These are phyloP conservation scores for Brachionus rubens DNA, from an alignment of 1,140 invertebrate species.

Conservation along the genomic window DNA sequence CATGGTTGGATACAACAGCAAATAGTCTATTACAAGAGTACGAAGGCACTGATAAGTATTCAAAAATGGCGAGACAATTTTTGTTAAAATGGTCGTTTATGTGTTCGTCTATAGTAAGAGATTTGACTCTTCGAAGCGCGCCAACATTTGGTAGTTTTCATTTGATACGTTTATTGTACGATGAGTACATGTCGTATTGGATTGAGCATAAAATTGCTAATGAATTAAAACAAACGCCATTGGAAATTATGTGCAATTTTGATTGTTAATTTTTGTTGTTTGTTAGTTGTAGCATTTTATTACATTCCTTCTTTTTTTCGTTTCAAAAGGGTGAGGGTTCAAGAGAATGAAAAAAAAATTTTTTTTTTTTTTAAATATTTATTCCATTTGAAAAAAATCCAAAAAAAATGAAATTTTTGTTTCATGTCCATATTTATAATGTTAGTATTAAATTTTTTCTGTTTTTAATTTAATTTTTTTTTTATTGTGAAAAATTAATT, in stretches of 20 bases:
- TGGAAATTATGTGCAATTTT: constrained; percentile 8
- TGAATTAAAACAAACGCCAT: background rate
- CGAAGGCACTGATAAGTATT: constrained; percentile 66
- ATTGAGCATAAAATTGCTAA: constrained; percentile 91
- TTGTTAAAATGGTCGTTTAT: constrained; percentile 98
- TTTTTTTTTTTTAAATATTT: too few relatives aligned
- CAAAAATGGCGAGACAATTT: constrained; percentile 75
- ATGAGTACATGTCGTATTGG: constrained; percentile 98
- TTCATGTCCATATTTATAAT: too few relatives aligned
- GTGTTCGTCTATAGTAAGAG: constrained; percentile 91
- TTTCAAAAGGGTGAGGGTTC: too few relatives aligned
- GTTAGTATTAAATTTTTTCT: too few relatives aligned
- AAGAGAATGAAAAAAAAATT: too few relatives aligned
- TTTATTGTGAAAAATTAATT: too few relatives aligned
- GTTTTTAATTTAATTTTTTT: too few relatives aligned
- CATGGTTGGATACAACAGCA: constrained; percentile 88
- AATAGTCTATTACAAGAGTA: constrained; percentile 68
- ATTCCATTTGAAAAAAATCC: too few relatives aligned
- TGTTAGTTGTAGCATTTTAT: background rate
- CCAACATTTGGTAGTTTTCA: constrained; percentile 98
- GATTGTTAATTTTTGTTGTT: background rate
- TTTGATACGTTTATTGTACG: constrained; percentile 89
- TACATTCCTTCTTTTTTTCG: background rate
- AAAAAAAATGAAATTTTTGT: too few relatives aligned
- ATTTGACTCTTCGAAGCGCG: constrained; percentile 87